Base-by-base conservation (phyloP, 2,888 invertebrate species). In the Malthinus seriepunctatus region DNA sequence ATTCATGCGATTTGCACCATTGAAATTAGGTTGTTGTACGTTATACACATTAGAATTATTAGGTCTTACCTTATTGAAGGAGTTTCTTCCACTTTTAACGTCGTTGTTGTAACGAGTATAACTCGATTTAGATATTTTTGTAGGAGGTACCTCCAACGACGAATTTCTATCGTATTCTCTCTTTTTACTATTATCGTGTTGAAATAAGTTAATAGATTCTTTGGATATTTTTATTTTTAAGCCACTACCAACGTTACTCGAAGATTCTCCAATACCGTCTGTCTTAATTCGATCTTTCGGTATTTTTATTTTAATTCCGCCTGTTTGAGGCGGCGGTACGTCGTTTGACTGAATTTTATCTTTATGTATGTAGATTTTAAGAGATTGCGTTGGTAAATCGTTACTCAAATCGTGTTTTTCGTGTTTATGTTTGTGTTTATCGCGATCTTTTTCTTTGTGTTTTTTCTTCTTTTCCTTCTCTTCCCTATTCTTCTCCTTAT, bases 161-260 rank as follows among this genome's bases (percentile, higher is more conserved):
- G 81, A 84, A 39, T 80, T 67, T 47, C 60, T 59, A 2, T 78
- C 79, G 33, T 79, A 74, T 8, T 79, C 79, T 5, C 80, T 75
- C 56, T 80, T 80, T 35, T 73, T 74, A 59, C 65, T 74, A 32
- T 68, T 73, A 38, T 60, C 70, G 54, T 53, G 66, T 54, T 64
- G 73, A n/a, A n/a, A n/a, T n/a, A n/a, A n/a, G n/a, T n/a, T n/a
- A n/a, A n/a, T n/a, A 50, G 56, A 49, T 49, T 90, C 90, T 71
- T 90, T 90, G 23, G 90, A 86, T 65, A 93, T 91, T 80, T 91
- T 92, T 68, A 92, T 89, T 77, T 90, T 91, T 38, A 91, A 77
- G 1, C 85, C 84, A 46, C 69, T 68, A 32, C 61, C 50, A 32
- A 65, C 34, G 63, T 61, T 50, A 67, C 63, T 51, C 65, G 61